phyloP scores from a whole-genome alignment of 2,888 invertebrate genomes.

The Rhaphigaster nebulosa region DNA sequence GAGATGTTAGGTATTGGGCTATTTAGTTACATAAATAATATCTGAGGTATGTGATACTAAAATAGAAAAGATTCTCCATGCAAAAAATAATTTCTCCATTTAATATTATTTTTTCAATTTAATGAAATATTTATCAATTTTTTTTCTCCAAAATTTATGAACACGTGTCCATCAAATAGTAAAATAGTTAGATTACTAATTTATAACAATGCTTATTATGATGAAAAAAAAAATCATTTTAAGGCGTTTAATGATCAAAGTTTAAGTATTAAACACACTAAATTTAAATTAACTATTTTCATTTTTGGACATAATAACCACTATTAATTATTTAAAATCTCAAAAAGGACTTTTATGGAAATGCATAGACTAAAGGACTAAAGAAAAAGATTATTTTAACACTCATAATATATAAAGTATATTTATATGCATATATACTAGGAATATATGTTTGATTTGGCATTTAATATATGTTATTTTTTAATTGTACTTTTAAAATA shows the following conservation, averaged over 20 bases:
- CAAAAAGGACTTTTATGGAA: not conserved
- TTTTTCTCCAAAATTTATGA: not conserved
- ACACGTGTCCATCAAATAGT: not conserved
- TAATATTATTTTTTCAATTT: not conserved
- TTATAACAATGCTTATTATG: not conserved
- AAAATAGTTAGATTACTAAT: not conserved
- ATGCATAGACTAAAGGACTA: not conserved
- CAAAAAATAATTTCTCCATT: slow-evolving; percentile 15
- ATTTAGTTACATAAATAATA: slow-evolving; percentile 16
- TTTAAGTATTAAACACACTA: not conserved
- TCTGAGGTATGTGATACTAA: not conserved
- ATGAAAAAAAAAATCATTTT: not conserved
- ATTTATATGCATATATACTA: not conserved
- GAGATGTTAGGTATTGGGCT: not conserved
- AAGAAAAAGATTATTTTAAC: not conserved
- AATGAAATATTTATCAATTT: not conserved
- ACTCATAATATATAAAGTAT: not conserved
- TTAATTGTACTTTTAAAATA: not conserved
- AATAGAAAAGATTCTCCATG: not conserved
- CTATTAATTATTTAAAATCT: not conserved
- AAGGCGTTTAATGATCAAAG: not conserved
- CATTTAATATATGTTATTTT: not conserved
- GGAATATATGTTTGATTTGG: not conserved
- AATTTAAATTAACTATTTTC: not conserved
- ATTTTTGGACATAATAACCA: not conserved